Conservation (phyloP, 1,140 invertebrate species). For the Drosophila arizonae region DNA sequence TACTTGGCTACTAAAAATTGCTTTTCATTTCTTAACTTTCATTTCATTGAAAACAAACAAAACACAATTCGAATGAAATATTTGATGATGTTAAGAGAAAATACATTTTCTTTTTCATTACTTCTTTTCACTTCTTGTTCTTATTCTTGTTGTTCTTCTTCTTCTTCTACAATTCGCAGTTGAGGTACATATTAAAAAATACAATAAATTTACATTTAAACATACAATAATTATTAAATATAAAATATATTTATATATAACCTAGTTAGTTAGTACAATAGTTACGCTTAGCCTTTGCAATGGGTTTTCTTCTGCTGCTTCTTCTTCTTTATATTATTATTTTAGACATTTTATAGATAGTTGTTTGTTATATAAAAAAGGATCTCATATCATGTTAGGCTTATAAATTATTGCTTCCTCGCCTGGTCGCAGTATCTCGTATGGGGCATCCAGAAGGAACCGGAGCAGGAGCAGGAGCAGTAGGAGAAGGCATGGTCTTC, state of each 20-base stretch:
- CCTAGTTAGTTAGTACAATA: slow-evolving; percentile 74
- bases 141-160: background rate
- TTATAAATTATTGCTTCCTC: slow-evolving; percentile 36
- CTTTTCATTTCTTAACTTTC: slow-evolving; percentile 44
- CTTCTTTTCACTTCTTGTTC: slow-evolving; percentile 16
- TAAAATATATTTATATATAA: slow-evolving; percentile 63
- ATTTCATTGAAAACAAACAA: slow-evolving; percentile 33
- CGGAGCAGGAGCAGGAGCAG: too few species aligned
- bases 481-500: slow-evolving; percentile 4
- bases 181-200: slow-evolving; percentile 79
- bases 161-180: slow-evolving; percentile 30
- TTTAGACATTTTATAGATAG: slow-evolving; percentile 37
- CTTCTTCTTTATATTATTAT: slow-evolving; percentile 29
- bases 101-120: slow-evolving; percentile 12
- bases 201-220: slow-evolving; percentile 82
- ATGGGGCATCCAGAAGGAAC: background rate
- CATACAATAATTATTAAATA: slow-evolving; percentile 75
- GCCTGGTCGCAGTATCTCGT: slow-evolving; percentile 21
- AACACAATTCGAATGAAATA: slow-evolving; percentile 32
- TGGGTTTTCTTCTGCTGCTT: slow-evolving; percentile 34
- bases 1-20: slow-evolving; percentile 62
- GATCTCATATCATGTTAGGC: slow-evolving; percentile 12
- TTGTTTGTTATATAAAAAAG: slow-evolving; percentile 25
- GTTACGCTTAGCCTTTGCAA: slow-evolving; percentile 49
- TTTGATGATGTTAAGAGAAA: background rate